Base-by-base conservation (phyloP, 1,140 invertebrate genomes). In the Gryllus bimaculatus region DNA sequence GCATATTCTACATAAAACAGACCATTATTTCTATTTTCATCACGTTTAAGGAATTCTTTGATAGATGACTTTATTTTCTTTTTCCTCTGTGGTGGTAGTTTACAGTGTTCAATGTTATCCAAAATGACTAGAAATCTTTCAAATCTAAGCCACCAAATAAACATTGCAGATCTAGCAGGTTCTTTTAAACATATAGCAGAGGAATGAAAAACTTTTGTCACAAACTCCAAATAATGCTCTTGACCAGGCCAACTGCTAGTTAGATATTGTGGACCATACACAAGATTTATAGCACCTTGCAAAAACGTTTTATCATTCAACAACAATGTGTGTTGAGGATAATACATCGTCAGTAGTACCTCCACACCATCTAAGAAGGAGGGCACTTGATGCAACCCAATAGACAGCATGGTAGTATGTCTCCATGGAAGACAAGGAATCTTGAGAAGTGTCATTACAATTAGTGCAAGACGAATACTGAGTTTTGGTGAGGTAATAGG, bases 1-100 rank as follows among this genome's bases (percentile, higher is more conserved):
- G 89, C 91, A 83, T 90, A 89, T 83, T 92, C 91, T 4, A 87
- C 85, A 82, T 90, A 92, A 79, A 89, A 89, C 81, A 86, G 84
- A 49, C 89, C 82, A 80, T 89, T 89, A 82, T 88, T 89, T 73
- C 89, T 84, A 82, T 92, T 89, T 73, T 86, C 84, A 15, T 86
- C 82, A 75, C 84, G 85, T 78, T 89, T 88, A 0, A 92, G 78
- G 73, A 91, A 86, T 5, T 86, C 85, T 54, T 91, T 91, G 8
- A 91, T 83, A 7, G 85, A 84, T 0, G 82, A 82, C 73, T 89
- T 89, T 0, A 89, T 83, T 75, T 86, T 86, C 78, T 89, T 90
- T 21, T 84, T 81, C 74, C 85, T 85, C 79, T 83, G 83, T 78
- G n/a, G 77, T 54, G 81, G 84, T 76, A 83, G 82, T 82, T 86